Conservation (phyloP, 2,888 invertebrate species). For the Bruchidius siliquastri region DNA sequence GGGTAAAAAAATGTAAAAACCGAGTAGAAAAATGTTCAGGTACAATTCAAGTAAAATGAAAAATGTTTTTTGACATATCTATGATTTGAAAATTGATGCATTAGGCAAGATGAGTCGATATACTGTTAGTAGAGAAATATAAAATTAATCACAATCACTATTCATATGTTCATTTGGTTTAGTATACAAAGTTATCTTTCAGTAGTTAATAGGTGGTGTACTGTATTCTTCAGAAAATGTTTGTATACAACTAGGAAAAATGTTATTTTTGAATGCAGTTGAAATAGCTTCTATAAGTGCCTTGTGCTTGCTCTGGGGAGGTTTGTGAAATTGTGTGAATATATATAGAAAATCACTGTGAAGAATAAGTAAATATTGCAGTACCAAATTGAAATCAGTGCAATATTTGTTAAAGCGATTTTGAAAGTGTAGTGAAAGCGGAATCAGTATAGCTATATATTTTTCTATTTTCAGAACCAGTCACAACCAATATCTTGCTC, state of each 20-base stretch:
- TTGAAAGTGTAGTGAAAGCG: no score
- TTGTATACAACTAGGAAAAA: background rate
- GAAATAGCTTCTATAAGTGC: slow-evolving; percentile 21
- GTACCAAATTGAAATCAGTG: no score
- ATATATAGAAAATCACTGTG: background rate
- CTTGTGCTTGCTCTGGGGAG: slow-evolving; percentile 16
- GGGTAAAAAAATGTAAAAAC: no score
- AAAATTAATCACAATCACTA: background rate
- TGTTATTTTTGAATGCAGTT: background rate
- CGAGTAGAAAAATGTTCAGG: no score
- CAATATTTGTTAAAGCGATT: no score
- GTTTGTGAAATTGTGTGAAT: background rate
- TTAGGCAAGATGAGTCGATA: no score
- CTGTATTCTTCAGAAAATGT: background rate
- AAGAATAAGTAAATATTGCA: no score
- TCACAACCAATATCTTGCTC: background rate
- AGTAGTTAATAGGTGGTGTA: background rate
- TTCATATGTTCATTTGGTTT: background rate
- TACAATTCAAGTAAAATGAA: no score
- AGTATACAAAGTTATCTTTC: background rate
- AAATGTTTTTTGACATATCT: no score
- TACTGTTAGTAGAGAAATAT: background rate
- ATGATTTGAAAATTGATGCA: no score
- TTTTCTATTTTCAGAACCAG: no score
- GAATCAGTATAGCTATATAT: no score